Percentiles rank a stretch among this genome's conserved stretches.
Conservation (phyloP, 2,797 vertebrate species). For the Masticophis lateralis region DNA sequence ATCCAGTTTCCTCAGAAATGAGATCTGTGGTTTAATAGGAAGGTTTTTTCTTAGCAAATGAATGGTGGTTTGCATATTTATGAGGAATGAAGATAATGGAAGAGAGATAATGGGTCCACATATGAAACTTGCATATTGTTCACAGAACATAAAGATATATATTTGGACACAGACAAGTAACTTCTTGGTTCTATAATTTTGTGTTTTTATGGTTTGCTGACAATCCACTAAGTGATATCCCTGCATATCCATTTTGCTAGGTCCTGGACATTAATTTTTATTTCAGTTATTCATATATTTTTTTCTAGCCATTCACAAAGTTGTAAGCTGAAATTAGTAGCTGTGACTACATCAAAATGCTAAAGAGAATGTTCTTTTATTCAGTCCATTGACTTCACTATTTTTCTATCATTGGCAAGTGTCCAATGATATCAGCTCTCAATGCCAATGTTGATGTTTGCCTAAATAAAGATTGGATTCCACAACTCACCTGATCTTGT, state of each 20-base stretch:
- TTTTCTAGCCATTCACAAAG: not conserved
- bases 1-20: not conserved
- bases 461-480: not conserved
- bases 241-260: not conserved
- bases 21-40: not conserved
- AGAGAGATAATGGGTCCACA: not conserved
- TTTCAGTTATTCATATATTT: constrained; percentile 24
- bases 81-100: not conserved
- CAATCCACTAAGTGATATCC: not conserved
- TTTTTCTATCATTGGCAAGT: not conserved
- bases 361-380: not conserved
- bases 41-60: not conserved
- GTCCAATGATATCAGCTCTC: not conserved
- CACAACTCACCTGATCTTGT: not conserved
- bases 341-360: not conserved
- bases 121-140: accelerated
- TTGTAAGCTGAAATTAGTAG: not conserved
- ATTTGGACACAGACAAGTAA: constrained; percentile 16
- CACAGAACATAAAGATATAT: constrained; percentile 1
- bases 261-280: constrained; percentile 35
- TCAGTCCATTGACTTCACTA: not conserved
- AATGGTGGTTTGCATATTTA: accelerated
- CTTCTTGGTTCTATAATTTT: not conserved
- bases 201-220: constrained; percentile 25
- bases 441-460: not conserved